Evolutionary conservation across 1,140 invertebrate genomes (phyloP).

Genomic region (Drosophila rufa): DNA sequence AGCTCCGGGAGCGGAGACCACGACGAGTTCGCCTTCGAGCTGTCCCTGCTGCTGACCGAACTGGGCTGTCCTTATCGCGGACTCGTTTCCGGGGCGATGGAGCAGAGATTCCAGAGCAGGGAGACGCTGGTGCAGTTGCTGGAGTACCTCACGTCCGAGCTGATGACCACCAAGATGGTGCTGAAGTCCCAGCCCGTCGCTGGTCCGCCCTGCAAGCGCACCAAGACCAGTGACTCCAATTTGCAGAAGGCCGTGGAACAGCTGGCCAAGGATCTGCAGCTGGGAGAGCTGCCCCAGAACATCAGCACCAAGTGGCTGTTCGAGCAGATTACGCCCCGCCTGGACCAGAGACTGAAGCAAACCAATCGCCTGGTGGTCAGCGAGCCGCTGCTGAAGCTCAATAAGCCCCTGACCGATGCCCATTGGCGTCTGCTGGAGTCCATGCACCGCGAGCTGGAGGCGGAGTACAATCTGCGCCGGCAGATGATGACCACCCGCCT

Average conservation of each 20-base stretch:
- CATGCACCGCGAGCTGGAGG: slow-evolving; percentile 90
- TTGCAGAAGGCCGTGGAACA: slow-evolving; percentile 91
- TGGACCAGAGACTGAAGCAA: slow-evolving; percentile 90
- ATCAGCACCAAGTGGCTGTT: slow-evolving; percentile 92
- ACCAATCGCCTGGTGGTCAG: slow-evolving; percentile 86
- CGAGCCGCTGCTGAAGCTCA: slow-evolving; percentile 92
- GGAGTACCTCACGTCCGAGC: slow-evolving; percentile 92
- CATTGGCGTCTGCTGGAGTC: slow-evolving; percentile 92
- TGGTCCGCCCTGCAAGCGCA: slow-evolving; percentile 84
- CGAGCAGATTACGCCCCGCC: slow-evolving; percentile 90
- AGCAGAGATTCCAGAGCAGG: slow-evolving; percentile 88
- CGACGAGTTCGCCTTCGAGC: slow-evolving; percentile 92
- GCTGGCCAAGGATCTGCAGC: slow-evolving; percentile 91
- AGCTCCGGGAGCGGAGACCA: slow-evolving; percentile 85
- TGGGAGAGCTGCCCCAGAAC: slow-evolving; percentile 94
- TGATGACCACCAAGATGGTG: slow-evolving; percentile 92
- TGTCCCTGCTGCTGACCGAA: slow-evolving; percentile 95
- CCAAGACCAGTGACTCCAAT: slow-evolving; percentile 90
- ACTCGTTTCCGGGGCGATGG: slow-evolving; percentile 86
- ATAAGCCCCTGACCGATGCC: slow-evolving; percentile 88
- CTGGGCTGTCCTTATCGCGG: slow-evolving; percentile 90
- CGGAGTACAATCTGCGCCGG: slow-evolving; percentile 93
- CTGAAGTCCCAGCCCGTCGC: slow-evolving; percentile 87
- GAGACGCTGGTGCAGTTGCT: slow-evolving; percentile 89
- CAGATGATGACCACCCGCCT: slow-evolving; percentile 95